A percentile compares a stretch with the other conserved stretches of the same genome.
These are phyloP conservation scores for Cyanocitta stelleri DNA, from an alignment of 2,113 vertebrate genomes.

Conservation along the genomic window DNA sequence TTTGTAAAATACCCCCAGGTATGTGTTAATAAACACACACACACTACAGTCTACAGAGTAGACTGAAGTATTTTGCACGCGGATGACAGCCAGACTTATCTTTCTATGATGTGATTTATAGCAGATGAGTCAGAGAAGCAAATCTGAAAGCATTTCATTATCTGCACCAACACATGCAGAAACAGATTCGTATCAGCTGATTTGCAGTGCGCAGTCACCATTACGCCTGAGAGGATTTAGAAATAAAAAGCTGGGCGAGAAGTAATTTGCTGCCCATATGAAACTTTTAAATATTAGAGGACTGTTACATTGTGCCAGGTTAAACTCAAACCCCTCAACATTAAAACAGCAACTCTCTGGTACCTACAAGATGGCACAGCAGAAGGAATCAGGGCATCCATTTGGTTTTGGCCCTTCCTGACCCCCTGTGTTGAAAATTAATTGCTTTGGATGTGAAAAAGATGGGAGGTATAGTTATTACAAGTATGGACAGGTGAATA, in stretches of 20 bases:
- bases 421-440: neutral
- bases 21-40: neutral
- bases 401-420: neutral
- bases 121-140: neutral
- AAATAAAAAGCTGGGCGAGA: neutral
- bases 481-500: neutral
- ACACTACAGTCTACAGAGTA: neutral
- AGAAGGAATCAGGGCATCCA: neutral
- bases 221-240: neutral
- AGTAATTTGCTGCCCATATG: neutral
- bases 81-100: neutral
- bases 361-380: neutral
- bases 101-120: neutral
- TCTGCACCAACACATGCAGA: neutral
- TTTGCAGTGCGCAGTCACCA: neutral
- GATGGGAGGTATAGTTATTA: neutral
- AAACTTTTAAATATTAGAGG: neutral
- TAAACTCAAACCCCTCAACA: neutral
- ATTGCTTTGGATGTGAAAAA: neutral
- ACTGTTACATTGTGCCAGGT: neutral
- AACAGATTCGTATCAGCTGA: rapidly evolving
- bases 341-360: neutral
- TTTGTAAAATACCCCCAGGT: neutral
- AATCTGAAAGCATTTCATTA: neutral
- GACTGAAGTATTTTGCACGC: neutral